Base-by-base conservation (phyloP, 2,888 invertebrate species). In the Rotaria magnacalcarata region DNA sequence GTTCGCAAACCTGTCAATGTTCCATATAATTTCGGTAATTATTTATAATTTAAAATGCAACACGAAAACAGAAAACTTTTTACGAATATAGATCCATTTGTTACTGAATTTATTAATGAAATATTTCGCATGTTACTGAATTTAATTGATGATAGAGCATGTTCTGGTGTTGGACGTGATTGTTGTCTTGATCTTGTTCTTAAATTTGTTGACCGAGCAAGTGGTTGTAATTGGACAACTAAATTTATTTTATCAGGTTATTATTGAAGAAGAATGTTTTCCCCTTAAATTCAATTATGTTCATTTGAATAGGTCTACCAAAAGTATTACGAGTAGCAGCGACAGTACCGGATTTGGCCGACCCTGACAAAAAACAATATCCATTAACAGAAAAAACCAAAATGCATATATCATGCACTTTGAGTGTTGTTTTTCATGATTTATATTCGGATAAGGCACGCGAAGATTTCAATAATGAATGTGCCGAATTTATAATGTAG, bases 361-460 rank as follows among this genome's bases (percentile, higher is more conserved):
- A 80, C 10, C 24, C 11, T n/a, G 67, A 67, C 16, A 67, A 67
- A 34, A 89, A 90, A 86, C 90, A 88, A 0, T 95, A 98, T 94
- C 94, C 94, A 60, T 94, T 97, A 67, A 96, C 96, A 2, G 92
- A 94, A 0, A 95, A 96, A 21, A 96, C 97, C 0, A 93, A 95
- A 87, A 95, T 96, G 54, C 94, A 97, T 89, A 95, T 96, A 1
- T 95, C 97, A 0, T 95, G 97, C 19, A 95, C 96, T 88, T 92
- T 99, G 87, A 94, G 95, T 3, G 93, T 94, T 89, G 93, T 98
- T 87, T 97, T 96, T 91, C 97, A 97, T 89, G 97, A 97, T 90
- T 96, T 97, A 95, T 95, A 95, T 90, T 95, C 96, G 90, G 99
- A 99, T 91, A 93, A 94, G 89, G 89, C 92, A 87, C 88, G 91